Evolutionary conservation across 2,888 invertebrate species (phyloP).

Genomic region (Drosophila recens): DNA sequence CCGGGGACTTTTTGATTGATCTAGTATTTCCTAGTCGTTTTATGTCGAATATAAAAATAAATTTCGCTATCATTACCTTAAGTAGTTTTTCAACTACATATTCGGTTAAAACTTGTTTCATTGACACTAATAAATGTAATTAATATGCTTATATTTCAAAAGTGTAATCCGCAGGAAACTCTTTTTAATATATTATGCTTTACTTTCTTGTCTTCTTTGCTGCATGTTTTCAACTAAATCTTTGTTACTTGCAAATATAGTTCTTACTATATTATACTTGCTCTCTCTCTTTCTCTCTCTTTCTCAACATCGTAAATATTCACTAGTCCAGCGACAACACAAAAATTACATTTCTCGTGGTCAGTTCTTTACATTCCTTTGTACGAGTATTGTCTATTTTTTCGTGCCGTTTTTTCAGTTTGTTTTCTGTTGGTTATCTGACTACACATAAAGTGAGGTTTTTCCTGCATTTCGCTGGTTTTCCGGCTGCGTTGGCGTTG

Average conservation of each 20-base stretch:
- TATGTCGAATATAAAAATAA: not conserved
- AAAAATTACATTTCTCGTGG: constrained; percentile 60
- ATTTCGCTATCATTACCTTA: not conserved
- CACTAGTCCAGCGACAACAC: constrained; percentile 58
- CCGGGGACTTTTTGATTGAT: too few species aligned
- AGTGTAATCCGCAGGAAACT: not conserved
- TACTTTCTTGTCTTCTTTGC: not conserved
- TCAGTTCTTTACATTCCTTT: constrained; percentile 38
- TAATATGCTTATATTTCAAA: not conserved
- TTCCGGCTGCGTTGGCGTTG: constrained; percentile 1
- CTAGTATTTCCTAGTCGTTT: too few species aligned
- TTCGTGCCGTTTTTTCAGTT: not conserved
- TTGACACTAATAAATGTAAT: not conserved
- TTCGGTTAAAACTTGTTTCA: not conserved
- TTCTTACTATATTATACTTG: not conserved
- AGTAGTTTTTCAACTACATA: not conserved
- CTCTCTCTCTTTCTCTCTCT: not conserved
- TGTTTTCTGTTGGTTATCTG: constrained; percentile 34
- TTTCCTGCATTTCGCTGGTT: constrained; percentile 31
- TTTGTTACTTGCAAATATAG: constrained; percentile 25
- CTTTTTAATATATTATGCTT: not conserved
- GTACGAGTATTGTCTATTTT: not conserved
- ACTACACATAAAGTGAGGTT: constrained; percentile 43
- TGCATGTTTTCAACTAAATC: constrained; percentile 20
- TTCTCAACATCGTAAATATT: constrained; percentile 63